A percentile compares a stretch with the other conserved stretches of the same genome.
Conservation (phyloP, 2,888 invertebrate species). For the Sericinus montela region DNA sequence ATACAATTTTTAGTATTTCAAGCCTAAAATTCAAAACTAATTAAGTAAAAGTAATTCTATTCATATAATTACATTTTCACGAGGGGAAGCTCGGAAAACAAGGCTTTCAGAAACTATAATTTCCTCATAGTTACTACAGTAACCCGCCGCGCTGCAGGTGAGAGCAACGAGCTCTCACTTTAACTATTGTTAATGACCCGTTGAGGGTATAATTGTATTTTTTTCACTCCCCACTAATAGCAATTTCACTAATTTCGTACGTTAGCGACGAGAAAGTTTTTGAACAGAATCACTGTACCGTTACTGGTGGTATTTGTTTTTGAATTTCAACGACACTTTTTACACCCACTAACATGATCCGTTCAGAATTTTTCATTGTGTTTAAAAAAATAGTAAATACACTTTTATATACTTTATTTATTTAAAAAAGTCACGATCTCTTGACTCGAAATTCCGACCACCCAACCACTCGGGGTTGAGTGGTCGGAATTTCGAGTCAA, state of each 20-base stretch:
- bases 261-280: conserved; percentile 38
- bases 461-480: no score
- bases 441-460: no score
- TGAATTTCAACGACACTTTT: neutral
- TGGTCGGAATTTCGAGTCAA: no score
- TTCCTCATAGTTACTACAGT: conserved; percentile 27
- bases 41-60: conserved; percentile 1
- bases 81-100: conserved; percentile 12
- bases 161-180: conserved; percentile 33
- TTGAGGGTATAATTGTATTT: conserved; percentile 68
- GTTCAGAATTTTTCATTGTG: no score
- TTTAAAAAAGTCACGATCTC: no score
- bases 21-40: no score
- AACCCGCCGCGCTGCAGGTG: conserved; percentile 24
- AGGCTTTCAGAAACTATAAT: conserved; percentile 24
- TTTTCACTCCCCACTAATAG: conserved; percentile 63
- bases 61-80: conserved; percentile 16
- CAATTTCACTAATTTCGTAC: conserved; percentile 67
- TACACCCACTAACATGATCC: no score
- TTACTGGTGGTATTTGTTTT: conserved; percentile 11
- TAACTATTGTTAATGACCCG: conserved; percentile 74
- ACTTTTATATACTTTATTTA: no score
- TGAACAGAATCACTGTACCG: conserved; percentile 22
- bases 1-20: no score
- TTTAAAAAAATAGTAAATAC: no score